Base-by-base conservation (phyloP, 2,797 vertebrate genomes). In the Semotilus atromaculatus region DNA sequence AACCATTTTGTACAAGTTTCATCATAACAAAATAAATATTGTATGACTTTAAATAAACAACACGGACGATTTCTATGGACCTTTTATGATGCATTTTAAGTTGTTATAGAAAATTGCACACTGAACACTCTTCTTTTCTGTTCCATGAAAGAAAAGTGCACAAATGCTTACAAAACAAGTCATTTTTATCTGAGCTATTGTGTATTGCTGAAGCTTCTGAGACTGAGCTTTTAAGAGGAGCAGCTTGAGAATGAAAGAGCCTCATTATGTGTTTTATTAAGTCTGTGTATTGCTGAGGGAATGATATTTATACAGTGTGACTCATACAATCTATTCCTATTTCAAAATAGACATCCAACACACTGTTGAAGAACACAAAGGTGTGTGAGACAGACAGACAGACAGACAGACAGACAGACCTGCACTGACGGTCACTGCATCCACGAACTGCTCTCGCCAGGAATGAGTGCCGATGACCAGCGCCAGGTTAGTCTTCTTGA, bases 391-490 rank as follows among this genome's bases (percentile, higher is more conserved):
- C 43, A 55, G 53, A 55, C 53, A 58, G 29, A 71, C 73, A n/a
- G 88, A 64, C 84, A 16, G 43, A 45, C 43, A 55, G 53, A 55
- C 53, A 58, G 29, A 71, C 73, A n/a, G 88, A 64, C 84, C 97
- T 93, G 96, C 96, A 75, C 96, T 97, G 92, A 98, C 97, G 1
- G 97, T 98, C 87, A 98, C 94, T 0, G 97, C 97, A 23, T 96
- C 97, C 66, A 97, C 93, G 90, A 98, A 98, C 93, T 98, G 97
- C 86, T 98, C 97, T 84, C 94, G 93, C 97, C 97, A 98, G 0
- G 97, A 97, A 74, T 96, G 97, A 0, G 97, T 98, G 29, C 97
- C 97, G 1, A 98, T 93, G 87, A 98, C 96, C 75, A 94, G 86
- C 0, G 97, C 97, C 94, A 98, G 91, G 89, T 97, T 97, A 0